phyloP scores from a whole-genome alignment of 2,888 invertebrate species.

The Drosophila differens region DNA sequence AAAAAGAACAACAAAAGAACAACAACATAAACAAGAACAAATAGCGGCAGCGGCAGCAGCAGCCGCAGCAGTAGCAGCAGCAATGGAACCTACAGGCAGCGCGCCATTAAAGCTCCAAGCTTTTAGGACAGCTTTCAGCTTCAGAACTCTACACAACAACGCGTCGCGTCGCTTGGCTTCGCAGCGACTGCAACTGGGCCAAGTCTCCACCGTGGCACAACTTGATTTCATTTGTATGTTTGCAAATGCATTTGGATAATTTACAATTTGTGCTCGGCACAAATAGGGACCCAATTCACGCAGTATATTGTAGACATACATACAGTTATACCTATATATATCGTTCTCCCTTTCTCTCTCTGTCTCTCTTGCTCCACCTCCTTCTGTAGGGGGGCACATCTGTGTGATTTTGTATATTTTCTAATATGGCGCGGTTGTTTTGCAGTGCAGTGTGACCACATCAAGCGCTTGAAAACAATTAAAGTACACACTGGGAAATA shows the following conservation, averaged over 20 bases:
- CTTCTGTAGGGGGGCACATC: slow-evolving; percentile 8
- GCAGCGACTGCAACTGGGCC: slow-evolving; percentile 53
- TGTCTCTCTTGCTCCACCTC: background rate
- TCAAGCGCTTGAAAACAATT: slow-evolving; percentile 30
- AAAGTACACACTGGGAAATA: slow-evolving; percentile 15
- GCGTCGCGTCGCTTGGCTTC: slow-evolving; percentile 18
- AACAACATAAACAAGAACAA: slow-evolving; percentile 28
- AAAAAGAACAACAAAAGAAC: slow-evolving; percentile 24
- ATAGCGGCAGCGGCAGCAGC: slow-evolving; percentile 25
- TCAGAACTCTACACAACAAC: slow-evolving; percentile 38
- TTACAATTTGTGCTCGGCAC: slow-evolving; percentile 17
- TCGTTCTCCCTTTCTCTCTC: background rate
- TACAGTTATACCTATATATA: background rate
- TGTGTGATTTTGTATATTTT: slow-evolving; percentile 11
- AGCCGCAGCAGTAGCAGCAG: slow-evolving; percentile 17
- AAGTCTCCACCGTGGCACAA: slow-evolving; percentile 52
- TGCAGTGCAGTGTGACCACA: slow-evolving; percentile 48
- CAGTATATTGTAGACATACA: slow-evolving; percentile 11
- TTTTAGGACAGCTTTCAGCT: slow-evolving; percentile 60
- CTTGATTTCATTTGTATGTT: slow-evolving; percentile 42
- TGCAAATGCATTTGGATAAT: slow-evolving; percentile 49
- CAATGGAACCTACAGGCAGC: slow-evolving; percentile 39
- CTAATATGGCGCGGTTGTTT: slow-evolving; percentile 3
- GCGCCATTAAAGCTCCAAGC: slow-evolving; percentile 51
- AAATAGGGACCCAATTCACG: slow-evolving; percentile 9